Conservation (phyloP, 2,797 vertebrate genomes). For the Tokudaia tokunoshimensis region DNA sequence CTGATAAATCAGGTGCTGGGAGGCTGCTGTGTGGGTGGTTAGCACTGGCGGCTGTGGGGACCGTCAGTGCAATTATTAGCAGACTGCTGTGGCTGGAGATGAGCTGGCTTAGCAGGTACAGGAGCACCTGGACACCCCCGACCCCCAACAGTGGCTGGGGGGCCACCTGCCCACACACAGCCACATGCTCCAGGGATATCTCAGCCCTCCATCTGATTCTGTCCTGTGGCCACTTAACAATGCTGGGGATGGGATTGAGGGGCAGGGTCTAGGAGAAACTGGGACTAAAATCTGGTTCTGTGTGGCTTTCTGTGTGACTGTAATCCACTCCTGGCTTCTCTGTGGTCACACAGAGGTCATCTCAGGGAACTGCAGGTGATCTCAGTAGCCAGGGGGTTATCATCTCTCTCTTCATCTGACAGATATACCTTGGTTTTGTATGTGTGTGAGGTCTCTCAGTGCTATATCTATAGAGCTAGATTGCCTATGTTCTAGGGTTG, state of each 20-base stretch:
- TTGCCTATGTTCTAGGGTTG: neutral
- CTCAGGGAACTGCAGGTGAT: neutral
- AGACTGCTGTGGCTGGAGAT: neutral
- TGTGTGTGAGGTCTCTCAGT: neutral
- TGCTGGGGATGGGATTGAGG: neutral
- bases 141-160: neutral
- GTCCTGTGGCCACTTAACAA: neutral
- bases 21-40: slow-evolving; percentile 54
- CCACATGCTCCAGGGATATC: neutral
- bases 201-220: neutral
- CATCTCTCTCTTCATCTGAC: neutral
- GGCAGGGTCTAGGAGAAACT: neutral
- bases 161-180: neutral
- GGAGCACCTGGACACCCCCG: neutral
- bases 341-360: neutral
- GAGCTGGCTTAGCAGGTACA: neutral
- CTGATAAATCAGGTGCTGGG: slow-evolving; percentile 80
- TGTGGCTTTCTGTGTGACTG: neutral
- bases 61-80: slow-evolving; percentile 65
- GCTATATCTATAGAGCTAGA: neutral
- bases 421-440: neutral
- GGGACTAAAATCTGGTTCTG: neutral
- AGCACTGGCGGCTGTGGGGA: slow-evolving; percentile 48
- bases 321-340: neutral
- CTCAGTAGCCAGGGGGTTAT: neutral